Evolutionary conservation across 2,797 vertebrate genomes (phyloP), one percentile per base, ranked within the genome.

Genomic region (Fratercula arctica): DNA sequence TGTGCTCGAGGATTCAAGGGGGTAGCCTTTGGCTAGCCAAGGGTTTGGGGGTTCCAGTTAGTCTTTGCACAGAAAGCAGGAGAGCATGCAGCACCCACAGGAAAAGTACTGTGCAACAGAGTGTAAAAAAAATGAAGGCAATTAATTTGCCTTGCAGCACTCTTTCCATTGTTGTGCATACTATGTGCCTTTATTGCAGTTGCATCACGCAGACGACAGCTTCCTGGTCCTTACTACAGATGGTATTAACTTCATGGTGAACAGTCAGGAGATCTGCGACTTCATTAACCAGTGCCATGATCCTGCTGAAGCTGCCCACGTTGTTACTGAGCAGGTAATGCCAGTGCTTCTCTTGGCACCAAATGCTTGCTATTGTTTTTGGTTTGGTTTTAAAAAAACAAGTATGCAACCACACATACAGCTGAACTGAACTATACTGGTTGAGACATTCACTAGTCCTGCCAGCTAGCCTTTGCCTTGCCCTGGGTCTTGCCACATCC

Each of bases 191-290:
- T 48, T 39, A 33, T 87, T 97, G 87, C 97, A 99, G 99, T 70
- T 99, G 70, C 98, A 99, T 48, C 99, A 99, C 1, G 98, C 98
- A 4, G 98, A 99, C 0, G 99, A 99, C 93, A 97, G 99, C 21
- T 99, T 99, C 97, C 97, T 99, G 95, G 99, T 99, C 16, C 98
- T 99, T 96, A 99, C 99, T 63, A 99, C 99, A 3, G 99, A 99
- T 0, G 99, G 99, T 43, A 98, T 99, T 81, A 99, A 99, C 98
- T 99, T 99, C 96, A 99, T 99, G 29, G 99, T 99, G 98, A 99
- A 99, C 87, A 99, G 99, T 92, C 99, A 99, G 94, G 99, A 99
- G 97, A 99, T 99, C 97, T 99, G 99, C 50, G 97, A 99, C 75
- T 98, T 99, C 91, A 99, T 99, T 93, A 99, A 98, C 96, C 99